These are phyloP conservation scores for Heliconius congener DNA, from an alignment of 1,140 invertebrate genomes.

Conservation along the genomic window DNA sequence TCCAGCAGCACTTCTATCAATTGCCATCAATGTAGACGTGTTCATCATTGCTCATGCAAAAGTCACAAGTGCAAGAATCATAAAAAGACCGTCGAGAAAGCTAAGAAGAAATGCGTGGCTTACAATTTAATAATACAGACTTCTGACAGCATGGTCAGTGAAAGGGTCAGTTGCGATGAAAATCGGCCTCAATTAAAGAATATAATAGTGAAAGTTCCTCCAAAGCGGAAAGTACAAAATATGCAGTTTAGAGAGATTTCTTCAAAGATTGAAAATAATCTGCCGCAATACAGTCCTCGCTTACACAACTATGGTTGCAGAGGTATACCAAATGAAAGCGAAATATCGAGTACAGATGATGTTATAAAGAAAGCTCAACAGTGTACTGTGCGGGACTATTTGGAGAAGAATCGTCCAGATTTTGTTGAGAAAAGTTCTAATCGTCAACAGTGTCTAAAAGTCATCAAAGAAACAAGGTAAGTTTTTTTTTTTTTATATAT, in stretches of 20 bases:
- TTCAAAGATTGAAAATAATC: slow-evolving; percentile 54
- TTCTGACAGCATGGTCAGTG: slow-evolving; percentile 72
- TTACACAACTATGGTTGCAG: slow-evolving; percentile 47
- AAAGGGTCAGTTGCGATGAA: slow-evolving; percentile 48
- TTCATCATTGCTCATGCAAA: slow-evolving; percentile 56
- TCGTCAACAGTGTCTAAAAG: slow-evolving; percentile 65
- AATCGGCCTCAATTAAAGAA: slow-evolving; percentile 53
- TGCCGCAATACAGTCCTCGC: slow-evolving; percentile 43
- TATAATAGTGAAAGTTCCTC: slow-evolving; percentile 73
- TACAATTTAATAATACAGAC: slow-evolving; percentile 78
- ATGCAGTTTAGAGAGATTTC: slow-evolving; percentile 61
- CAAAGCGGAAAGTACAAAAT: slow-evolving; percentile 48
- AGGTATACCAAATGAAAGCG: slow-evolving; percentile 61
- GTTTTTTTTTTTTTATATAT: not conserved
- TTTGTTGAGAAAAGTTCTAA: slow-evolving; percentile 63
- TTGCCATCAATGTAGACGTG: slow-evolving; percentile 57
- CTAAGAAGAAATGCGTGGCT: slow-evolving; percentile 69
- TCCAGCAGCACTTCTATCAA: slow-evolving; percentile 66
- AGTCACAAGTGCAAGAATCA: slow-evolving; percentile 61
- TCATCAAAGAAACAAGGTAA: slow-evolving; percentile 68
- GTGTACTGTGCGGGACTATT: slow-evolving; percentile 69
- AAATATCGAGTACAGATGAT: slow-evolving; percentile 64
- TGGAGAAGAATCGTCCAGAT: slow-evolving; percentile 72
- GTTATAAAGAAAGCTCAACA: slow-evolving; percentile 45
- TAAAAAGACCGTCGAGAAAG: slow-evolving; percentile 58